phyloP scores from a whole-genome alignment of 2,113 vertebrate species.

The Nothoprocta perdicaria region DNA sequence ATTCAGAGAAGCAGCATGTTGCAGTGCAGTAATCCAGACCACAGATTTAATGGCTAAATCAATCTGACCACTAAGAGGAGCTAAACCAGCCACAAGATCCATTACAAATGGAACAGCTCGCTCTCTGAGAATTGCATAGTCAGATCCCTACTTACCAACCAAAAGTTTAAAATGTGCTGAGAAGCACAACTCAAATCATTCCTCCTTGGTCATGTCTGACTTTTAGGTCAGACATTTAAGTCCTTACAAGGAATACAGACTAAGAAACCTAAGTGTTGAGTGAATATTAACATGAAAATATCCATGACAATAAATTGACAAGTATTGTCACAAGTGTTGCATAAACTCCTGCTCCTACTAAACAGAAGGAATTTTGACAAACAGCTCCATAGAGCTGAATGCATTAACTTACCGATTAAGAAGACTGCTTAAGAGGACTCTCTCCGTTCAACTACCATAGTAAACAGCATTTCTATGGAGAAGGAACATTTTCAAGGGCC shows the following conservation, averaged over 20 bases:
- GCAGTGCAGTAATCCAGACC: neutral
- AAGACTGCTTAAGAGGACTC: neutral
- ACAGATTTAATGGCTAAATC: neutral
- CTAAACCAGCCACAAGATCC: neutral
- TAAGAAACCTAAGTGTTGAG: neutral
- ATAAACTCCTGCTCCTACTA: neutral
- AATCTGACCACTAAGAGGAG: neutral
- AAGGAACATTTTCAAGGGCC: neutral
- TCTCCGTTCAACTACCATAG: neutral
- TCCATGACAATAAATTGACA: neutral
- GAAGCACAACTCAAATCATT: neutral
- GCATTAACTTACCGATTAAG: neutral
- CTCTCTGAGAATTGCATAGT: neutral
- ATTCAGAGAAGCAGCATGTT: neutral
- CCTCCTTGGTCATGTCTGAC: neutral
- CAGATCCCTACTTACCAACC: neutral
- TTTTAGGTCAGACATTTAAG: neutral
- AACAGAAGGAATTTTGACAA: neutral
- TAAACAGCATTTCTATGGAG: neutral
- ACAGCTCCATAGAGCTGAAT: neutral
- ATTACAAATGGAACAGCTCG: neutral
- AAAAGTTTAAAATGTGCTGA: neutral
- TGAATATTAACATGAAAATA: neutral
- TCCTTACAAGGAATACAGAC: neutral
- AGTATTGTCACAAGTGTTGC: neutral